Evolutionary conservation across 2,797 vertebrate species (phyloP).

Genomic region (Monodelphis domestica): DNA sequence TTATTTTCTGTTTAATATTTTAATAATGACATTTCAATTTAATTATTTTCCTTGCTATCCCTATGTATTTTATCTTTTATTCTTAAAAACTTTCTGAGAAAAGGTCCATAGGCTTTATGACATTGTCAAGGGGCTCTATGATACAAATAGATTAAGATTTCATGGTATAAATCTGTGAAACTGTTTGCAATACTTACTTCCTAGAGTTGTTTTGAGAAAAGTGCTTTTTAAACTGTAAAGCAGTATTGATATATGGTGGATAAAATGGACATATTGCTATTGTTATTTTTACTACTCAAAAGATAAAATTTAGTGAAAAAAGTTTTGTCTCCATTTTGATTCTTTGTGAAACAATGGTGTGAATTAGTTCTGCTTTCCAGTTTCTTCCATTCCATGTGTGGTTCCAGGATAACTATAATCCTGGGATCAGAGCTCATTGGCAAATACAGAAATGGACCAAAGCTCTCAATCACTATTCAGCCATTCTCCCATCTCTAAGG

Average conservation of each 20-base stretch:
- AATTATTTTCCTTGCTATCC: background rate
- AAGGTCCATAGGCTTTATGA: background rate
- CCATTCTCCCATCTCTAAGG: background rate
- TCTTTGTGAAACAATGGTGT: background rate
- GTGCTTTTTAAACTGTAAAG: background rate
- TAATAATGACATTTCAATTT: background rate
- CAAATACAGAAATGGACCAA: background rate
- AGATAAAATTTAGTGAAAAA: background rate
- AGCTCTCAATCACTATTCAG: background rate
- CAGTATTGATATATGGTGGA: background rate
- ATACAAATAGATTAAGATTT: background rate
- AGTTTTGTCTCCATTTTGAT: background rate
- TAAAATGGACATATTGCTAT: background rate
- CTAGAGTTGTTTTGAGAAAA: background rate
- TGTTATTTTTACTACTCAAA: background rate
- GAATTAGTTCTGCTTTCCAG: background rate
- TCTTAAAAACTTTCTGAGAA: background rate
- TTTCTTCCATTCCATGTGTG: background rate
- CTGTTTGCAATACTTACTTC: background rate
- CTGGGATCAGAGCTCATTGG: background rate
- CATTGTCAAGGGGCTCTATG: background rate
- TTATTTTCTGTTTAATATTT: background rate
- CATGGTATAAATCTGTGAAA: background rate
- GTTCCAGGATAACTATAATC: background rate
- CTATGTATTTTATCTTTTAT: background rate